Evolutionary conservation across 2,113 vertebrate species (phyloP), one percentile per base, ranked within the genome.

Genomic region (Gymnarchus niloticus): DNA sequence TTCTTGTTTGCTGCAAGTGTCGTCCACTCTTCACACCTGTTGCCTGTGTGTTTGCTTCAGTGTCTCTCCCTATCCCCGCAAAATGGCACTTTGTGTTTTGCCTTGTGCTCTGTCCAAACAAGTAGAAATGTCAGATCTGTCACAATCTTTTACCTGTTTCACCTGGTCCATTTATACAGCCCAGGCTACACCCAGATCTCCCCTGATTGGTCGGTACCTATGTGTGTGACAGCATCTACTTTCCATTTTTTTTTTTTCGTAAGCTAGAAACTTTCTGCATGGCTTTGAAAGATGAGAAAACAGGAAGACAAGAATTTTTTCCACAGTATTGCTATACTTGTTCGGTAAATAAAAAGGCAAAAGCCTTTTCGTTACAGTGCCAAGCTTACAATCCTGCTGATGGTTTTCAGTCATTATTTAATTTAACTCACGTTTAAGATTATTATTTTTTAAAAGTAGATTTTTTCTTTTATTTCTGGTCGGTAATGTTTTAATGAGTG

Each of bases 91-190:
- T 37, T 46, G 12, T 17, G 9, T 8, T 46, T 52, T 17, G n/a
- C 23, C 90, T 94, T 93, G 90, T 84, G 88, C 89, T 93, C 88
- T 92, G 92, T 92, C 90, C 92, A 57, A 25, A 73, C 80, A 83
- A 23, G 78, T 73, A 85, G 23, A 56, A 85, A 41, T 41, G 56
- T 76, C 65, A 85, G 49, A 37, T 85, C 65, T 85, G 57, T 37
- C 77, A 82, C 85, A 61, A 88, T 83, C 90, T 92, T 91, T 92
- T 93, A 93, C 90, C 90, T 93, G 92, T 92, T 88, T 88, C 90
- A 93, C 93, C 91, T 92, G 92, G 91, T 93, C 92, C 94, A 94
- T 95, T 89, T 92, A 87, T 84, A 87, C 90, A 87, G 85, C 85
- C 65, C 85, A 86, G 88, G 92, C 87, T 89, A 93, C 94, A 83